Percentiles rank a stretch among this genome's conserved stretches.
These are phyloP conservation scores for Porites lobata DNA, from an alignment of 92 coral and sea anemone species.

Conservation along the genomic window DNA sequence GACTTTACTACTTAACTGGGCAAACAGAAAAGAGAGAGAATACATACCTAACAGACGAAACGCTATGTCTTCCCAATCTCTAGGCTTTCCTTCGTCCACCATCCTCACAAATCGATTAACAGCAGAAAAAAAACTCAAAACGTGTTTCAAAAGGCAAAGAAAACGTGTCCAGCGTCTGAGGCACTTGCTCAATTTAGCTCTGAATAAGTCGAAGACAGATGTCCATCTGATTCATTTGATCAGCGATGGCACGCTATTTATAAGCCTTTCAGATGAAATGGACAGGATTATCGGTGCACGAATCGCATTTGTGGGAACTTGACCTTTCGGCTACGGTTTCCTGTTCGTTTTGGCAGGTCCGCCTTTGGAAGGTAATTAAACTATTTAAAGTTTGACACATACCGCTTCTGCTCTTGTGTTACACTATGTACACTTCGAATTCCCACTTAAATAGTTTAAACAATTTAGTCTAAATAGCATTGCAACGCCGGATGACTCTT, in stretches of 20 bases:
- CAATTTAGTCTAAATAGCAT: not conserved
- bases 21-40: not conserved
- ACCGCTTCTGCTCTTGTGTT: slow-evolving; percentile 26
- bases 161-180: not conserved
- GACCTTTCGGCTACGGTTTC: slow-evolving; percentile 39
- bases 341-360: slow-evolving; percentile 36
- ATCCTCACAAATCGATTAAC: not conserved
- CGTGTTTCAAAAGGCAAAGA: not conserved
- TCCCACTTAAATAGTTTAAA: not conserved
- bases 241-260: slow-evolving; percentile 2
- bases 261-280: slow-evolving; percentile 25
- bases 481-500: not conserved
- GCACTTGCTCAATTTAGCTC: not conserved
- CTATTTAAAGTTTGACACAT: slow-evolving; percentile 29
- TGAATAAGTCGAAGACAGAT: slow-evolving; percentile 20
- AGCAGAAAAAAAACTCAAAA: no score
- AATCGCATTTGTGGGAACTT: slow-evolving; percentile 49
- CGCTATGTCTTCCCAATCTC: slow-evolving; percentile 48
- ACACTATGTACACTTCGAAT: not conserved
- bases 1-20: not conserved
- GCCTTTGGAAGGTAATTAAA: slow-evolving; percentile 13
- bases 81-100: slow-evolving; percentile 24
- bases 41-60: slow-evolving; percentile 50
- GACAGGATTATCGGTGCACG: slow-evolving; percentile 25
- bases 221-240: slow-evolving; percentile 7